Base-by-base conservation (phyloP, 2,888 invertebrate species). In the Phasia obesa region DNA sequence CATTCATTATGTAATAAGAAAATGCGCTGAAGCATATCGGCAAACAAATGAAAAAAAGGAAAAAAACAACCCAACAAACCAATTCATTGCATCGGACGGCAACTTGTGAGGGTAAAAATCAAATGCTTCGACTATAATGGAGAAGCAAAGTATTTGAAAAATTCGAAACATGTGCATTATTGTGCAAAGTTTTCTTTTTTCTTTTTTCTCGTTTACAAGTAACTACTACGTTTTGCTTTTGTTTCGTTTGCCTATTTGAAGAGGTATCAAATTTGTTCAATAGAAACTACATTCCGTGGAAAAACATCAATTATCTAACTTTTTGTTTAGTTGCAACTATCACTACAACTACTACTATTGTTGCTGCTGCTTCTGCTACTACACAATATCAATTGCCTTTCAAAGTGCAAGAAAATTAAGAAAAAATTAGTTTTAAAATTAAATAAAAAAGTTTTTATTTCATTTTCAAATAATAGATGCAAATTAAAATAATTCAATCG, bases 251-350 rank as follows among this genome's bases (percentile, higher is more conserved):
- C 42, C 25, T 62, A 31, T 77, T 74, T 60, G 73, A 80, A 74
- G 67, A 80, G 67, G 67, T 74, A 79, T 80, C 60, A 80, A 67
- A 74, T 80, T 67, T 67, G 60, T 73, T 79, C 73, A 67, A 79
- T 73, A 57, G 59, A 79, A 79, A 73, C 60, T 67, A 73, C 73
- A 79, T 74, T 73, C 79, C 79, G 27, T 67, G 73, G 42, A 67
- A n/a, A 73, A 73, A 73, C 60, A 73, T 67, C 73, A 73, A 79
- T 73, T 79, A 79, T 80, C 60, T 74, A 73, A 73, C 69, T 78
- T 73, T 73, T 35, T 35, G 9, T 35, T 35, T 35, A 11, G 1
- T 5, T 35, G n/a, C n/a, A n/a, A n/a, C n/a, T n/a, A n/a, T n/a
- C n/a, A n/a, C 70, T 47, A 51, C 21, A 65, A 27, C 71, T 27